A percentile compares a stretch with the other conserved stretches of the same genome.
Evolutionary conservation across 2,888 invertebrate species (phyloP).

Genomic region (Hydrotaea cyrtoneurina): DNA sequence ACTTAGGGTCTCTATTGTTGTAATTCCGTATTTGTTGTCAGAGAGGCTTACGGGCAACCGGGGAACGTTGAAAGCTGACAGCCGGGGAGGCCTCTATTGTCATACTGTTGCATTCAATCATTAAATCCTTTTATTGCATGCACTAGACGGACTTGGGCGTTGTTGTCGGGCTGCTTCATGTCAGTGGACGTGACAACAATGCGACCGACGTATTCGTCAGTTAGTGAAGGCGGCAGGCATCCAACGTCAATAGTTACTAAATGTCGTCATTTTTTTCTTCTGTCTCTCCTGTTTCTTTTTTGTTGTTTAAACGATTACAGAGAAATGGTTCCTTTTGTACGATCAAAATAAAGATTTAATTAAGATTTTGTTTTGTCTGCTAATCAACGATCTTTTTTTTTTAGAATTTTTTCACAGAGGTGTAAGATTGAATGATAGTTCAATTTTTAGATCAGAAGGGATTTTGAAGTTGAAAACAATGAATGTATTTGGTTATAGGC

Average conservation of each 20-base stretch:
- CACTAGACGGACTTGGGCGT: constrained; percentile 29
- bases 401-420: neutral
- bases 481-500: too few relatives aligned
- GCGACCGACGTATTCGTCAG: neutral
- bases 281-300: constrained; percentile 25
- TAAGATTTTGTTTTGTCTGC: neutral
- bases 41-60: neutral
- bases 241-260: constrained; percentile 22
- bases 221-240: constrained; percentile 46
- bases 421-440: neutral
- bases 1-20: neutral
- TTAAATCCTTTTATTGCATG: constrained; percentile 67
- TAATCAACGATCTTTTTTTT: neutral
- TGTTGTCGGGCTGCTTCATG: neutral
- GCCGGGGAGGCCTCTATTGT: constrained; percentile 51
- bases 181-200: constrained; percentile 17
- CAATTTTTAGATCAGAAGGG: too few relatives aligned
- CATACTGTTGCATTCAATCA: constrained; percentile 62
- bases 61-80: too few relatives aligned
- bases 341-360: neutral
- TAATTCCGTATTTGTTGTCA: neutral
- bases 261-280: constrained; percentile 50
- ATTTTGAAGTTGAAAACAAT: too few relatives aligned
- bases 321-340: constrained; percentile 19
- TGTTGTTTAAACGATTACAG: constrained; percentile 32